Conservation (phyloP, 1,140 invertebrate species). For the Lycorma delicatula region DNA sequence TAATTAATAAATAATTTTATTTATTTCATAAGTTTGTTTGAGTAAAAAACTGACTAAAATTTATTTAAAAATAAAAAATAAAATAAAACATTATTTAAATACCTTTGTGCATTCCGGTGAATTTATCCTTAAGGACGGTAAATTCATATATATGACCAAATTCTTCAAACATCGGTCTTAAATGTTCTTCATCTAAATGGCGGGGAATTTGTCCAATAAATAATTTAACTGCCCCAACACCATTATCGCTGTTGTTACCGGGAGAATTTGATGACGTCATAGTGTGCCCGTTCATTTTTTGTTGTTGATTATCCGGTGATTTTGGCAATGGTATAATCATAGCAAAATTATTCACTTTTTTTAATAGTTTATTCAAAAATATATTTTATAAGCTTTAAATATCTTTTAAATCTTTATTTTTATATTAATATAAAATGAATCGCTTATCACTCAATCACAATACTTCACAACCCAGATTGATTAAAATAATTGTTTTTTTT, state of each 20-base stretch:
- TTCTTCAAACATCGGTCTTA: conserved; percentile 84
- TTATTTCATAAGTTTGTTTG: too few species aligned
- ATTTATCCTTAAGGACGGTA: conserved; percentile 85
- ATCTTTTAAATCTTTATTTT: too few species aligned
- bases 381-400: too few species aligned
- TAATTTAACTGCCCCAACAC: conserved; percentile 63
- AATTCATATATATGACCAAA: conserved; percentile 92
- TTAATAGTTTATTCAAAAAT: too few species aligned
- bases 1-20: too few species aligned
- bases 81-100: conserved; percentile 21
- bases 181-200: conserved; percentile 79
- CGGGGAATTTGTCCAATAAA: conserved; percentile 91
- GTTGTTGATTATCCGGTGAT: background rate
- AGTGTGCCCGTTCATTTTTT: background rate
- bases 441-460: too few species aligned
- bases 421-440: too few species aligned
- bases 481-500: too few species aligned
- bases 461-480: too few species aligned
- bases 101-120: conserved; percentile 92
- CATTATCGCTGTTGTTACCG: conserved; percentile 10
- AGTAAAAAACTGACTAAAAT: too few species aligned
- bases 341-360: too few species aligned
- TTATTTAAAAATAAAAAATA: too few species aligned
- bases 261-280: background rate
- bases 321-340: background rate